phyloP scores from a whole-genome alignment of 2,113 vertebrate genomes.

The Gopherus flavomarginatus region DNA sequence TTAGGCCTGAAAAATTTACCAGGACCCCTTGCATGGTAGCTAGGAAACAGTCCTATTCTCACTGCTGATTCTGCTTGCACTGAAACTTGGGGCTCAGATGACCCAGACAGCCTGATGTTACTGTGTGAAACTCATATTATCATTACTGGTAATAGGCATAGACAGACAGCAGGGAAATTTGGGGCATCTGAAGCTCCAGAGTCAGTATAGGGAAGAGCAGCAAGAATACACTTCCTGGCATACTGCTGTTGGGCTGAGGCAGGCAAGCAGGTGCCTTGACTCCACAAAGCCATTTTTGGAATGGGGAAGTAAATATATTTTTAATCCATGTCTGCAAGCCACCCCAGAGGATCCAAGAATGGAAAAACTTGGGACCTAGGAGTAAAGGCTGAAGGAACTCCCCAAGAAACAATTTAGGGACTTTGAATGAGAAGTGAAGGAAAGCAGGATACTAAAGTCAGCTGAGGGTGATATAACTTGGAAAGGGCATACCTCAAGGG shows the following conservation, averaged over 20 bases:
- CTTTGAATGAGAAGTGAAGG: no score
- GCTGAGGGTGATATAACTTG: not conserved
- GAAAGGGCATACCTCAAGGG: not conserved
- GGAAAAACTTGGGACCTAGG: no score
- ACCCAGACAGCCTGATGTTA: not conserved
- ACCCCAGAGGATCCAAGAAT: no score
- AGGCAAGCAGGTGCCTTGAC: not conserved
- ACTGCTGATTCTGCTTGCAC: not conserved
- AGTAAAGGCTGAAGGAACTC: no score
- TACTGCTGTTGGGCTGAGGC: not conserved
- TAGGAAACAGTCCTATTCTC: not conserved
- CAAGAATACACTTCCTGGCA: not conserved
- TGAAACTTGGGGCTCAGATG: not conserved
- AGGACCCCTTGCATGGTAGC: fast-evolving
- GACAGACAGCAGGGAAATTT: not conserved
- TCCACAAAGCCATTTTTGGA: not conserved
- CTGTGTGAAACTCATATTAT: not conserved
- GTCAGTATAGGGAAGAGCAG: not conserved
- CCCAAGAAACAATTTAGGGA: no score
- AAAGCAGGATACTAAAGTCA: no score
- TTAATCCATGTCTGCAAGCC: no score
- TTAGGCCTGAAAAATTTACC: fast-evolving
- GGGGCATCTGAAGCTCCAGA: not conserved
- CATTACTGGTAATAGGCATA: not conserved
- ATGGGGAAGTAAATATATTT: no score